phyloP scores from a whole-genome alignment of 2,113 vertebrate genomes.

The Muntiacus muntjak region DNA sequence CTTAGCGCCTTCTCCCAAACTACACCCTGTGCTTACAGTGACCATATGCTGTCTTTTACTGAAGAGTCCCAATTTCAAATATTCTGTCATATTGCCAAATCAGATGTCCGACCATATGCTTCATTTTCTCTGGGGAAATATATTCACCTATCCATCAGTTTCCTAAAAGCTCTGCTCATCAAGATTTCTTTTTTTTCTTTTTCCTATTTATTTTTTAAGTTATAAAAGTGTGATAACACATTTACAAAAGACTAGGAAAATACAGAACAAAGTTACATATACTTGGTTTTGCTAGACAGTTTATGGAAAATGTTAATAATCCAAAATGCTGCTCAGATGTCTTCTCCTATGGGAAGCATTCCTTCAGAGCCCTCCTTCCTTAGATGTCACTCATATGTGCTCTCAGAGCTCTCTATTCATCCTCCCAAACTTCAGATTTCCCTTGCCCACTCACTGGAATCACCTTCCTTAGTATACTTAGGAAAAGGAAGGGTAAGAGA shows the following conservation, averaged over 20 bases:
- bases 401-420: not conserved
- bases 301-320: not conserved
- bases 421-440: not conserved
- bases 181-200: slow-evolving; percentile 10
- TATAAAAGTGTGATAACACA: not conserved
- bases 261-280: not conserved
- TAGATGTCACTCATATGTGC: not conserved
- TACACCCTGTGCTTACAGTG: not conserved
- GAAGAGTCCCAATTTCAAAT: slow-evolving; percentile 50
- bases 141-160: slow-evolving; percentile 7
- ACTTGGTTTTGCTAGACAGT: not conserved
- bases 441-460: not conserved
- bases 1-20: not conserved
- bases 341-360: not conserved
- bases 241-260: not conserved
- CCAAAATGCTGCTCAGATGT: not conserved
- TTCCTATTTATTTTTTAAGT: not conserved
- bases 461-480: not conserved
- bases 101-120: slow-evolving; percentile 59
- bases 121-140: slow-evolving; percentile 35
- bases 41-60: slow-evolving; percentile 59
- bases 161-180: not conserved
- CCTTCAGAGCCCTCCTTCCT: not conserved
- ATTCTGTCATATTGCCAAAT: slow-evolving; percentile 53
- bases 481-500: not conserved